These are phyloP conservation scores for Halcyon leucocephala DNA, from an alignment of 2,797 vertebrate genomes.

Conservation along the genomic window DNA sequence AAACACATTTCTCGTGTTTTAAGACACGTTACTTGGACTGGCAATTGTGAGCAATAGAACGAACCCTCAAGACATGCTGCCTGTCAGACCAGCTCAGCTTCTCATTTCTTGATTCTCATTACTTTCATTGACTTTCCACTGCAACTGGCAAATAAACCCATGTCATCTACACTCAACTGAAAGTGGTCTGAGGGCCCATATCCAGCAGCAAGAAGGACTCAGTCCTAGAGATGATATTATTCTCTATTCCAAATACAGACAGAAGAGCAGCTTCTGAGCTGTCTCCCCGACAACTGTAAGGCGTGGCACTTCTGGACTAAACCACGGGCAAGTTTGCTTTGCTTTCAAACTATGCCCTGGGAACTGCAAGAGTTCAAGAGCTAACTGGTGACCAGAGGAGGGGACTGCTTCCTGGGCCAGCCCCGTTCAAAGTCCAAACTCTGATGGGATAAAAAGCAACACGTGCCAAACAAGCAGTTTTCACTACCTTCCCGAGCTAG, in stretches of 20 bases:
- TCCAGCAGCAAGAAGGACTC: background rate
- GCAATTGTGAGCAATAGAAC: fast-evolving
- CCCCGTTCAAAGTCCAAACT: conserved; percentile 14
- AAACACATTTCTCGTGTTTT: background rate
- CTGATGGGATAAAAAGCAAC: background rate
- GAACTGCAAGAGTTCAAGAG: background rate
- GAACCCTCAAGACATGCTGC: background rate
- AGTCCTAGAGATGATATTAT: background rate
- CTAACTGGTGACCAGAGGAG: background rate
- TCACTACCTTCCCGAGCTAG: background rate
- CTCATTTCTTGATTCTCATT: background rate
- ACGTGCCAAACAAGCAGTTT: background rate
- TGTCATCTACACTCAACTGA: background rate
- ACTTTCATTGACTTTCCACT: background rate
- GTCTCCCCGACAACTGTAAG: background rate
- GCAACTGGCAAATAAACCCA: background rate
- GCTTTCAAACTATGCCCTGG: background rate
- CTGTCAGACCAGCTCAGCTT: background rate
- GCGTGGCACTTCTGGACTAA: background rate
- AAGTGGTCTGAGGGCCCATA: background rate
- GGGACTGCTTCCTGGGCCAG: background rate
- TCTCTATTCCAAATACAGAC: background rate
- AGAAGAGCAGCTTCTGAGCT: background rate
- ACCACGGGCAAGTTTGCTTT: fast-evolving
- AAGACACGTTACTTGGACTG: background rate